These are phyloP conservation scores for Leptinotarsa texana DNA, from an alignment of 1,140 invertebrate genomes.

Conservation along the genomic window DNA sequence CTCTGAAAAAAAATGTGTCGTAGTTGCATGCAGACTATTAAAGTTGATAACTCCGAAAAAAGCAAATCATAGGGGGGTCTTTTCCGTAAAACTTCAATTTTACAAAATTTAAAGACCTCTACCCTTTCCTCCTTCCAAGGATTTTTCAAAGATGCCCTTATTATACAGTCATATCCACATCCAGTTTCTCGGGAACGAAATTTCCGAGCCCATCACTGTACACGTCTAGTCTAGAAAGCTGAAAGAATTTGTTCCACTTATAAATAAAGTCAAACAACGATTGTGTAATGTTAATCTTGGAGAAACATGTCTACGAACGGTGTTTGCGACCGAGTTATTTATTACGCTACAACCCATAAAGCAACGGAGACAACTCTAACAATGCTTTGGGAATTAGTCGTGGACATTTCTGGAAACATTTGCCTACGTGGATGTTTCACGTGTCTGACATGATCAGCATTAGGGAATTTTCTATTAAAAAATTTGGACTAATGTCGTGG, in stretches of 20 bases:
- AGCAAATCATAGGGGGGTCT: too few species aligned
- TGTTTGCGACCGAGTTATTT: slow-evolving; percentile 21
- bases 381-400: slow-evolving; percentile 11
- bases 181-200: background rate
- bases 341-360: slow-evolving; percentile 1
- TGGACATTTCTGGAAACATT: background rate
- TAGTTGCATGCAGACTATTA: too few species aligned
- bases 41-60: too few species aligned
- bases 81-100: too few species aligned
- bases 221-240: slow-evolving; percentile 20
- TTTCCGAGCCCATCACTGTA: background rate
- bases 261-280: slow-evolving; percentile 25
- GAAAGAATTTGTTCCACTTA: slow-evolving; percentile 26
- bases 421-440: background rate
- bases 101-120: too few species aligned
- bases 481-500: too few species aligned
- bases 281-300: slow-evolving; percentile 20
- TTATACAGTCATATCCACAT: too few species aligned
- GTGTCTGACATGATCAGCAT: background rate
- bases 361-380: slow-evolving; percentile 9
- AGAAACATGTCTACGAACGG: slow-evolving; percentile 18
- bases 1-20: too few species aligned
- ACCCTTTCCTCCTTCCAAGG: too few species aligned
- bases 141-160: too few species aligned
- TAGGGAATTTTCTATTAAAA: too few species aligned